Evolutionary conservation across 1,140 invertebrate species (phyloP).

Genomic region (Diploscapter pachys): DNA sequence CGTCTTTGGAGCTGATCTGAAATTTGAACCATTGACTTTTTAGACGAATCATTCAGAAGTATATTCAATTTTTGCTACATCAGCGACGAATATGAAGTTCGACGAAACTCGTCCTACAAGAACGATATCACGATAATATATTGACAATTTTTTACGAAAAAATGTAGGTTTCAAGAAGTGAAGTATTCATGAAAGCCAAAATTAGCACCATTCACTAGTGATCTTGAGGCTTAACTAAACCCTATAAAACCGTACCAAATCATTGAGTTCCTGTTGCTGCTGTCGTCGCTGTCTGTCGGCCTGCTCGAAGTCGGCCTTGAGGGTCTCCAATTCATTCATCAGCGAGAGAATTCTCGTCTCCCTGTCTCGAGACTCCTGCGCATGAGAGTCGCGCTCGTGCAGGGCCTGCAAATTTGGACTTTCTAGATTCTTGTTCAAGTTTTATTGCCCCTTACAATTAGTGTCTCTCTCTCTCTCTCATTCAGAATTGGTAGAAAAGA

Average conservation of each 20-base stretch:
- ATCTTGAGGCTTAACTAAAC: background rate
- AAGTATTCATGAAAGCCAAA: too few relatives aligned
- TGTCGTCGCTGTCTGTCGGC: constrained; percentile 25
- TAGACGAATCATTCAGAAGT: too few relatives aligned
- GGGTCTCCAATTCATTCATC: constrained; percentile 35
- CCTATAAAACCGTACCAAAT: background rate
- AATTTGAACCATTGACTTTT: background rate
- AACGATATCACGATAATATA: too few relatives aligned
- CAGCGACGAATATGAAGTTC: too few relatives aligned
- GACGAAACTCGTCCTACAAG: too few relatives aligned
- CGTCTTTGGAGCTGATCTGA: constrained; percentile 41
- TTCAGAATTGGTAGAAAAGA: too few relatives aligned
- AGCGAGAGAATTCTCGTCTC: constrained; percentile 75
- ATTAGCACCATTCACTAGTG: too few relatives aligned
- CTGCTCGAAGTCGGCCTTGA: constrained; percentile 30
- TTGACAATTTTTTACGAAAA: too few relatives aligned
- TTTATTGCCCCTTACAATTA: too few relatives aligned
- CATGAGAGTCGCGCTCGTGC: constrained; percentile 73
- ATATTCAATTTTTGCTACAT: too few relatives aligned
- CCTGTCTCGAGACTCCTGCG: constrained; percentile 89
- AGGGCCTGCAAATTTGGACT: constrained; percentile 16
- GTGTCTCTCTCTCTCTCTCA: too few relatives aligned
- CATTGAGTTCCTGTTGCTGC: constrained; percentile 41
- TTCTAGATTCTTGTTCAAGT: background rate
- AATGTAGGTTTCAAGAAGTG: too few relatives aligned